These are phyloP conservation scores for Sycobia sp. DNA, from an alignment of 1,140 invertebrate genomes.

Conservation along the genomic window DNA sequence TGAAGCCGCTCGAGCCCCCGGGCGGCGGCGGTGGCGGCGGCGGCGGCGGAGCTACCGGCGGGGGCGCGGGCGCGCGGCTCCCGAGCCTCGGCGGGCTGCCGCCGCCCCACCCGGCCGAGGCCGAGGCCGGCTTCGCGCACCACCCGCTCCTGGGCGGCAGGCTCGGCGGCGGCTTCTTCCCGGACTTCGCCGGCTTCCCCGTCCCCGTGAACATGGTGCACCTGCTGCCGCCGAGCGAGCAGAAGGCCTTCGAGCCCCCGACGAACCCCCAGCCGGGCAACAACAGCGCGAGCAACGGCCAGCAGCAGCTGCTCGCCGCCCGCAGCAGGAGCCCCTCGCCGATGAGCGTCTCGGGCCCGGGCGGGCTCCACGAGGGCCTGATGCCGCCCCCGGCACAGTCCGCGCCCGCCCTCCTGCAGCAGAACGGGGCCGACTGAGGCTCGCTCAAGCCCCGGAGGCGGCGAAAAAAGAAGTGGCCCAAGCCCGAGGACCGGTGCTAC, in stretches of 20 bases:
- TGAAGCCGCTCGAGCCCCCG: slow-evolving; percentile 55
- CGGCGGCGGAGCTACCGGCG: slow-evolving; percentile 28
- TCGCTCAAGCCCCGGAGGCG: neutral
- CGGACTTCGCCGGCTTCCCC: slow-evolving; percentile 80
- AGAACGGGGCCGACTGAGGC: slow-evolving; percentile 54
- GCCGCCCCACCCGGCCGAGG: slow-evolving; percentile 38
- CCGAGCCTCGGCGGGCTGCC: neutral
- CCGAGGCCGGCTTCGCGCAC: slow-evolving; percentile 29
- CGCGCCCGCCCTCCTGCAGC: slow-evolving; percentile 54
- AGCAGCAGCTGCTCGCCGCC: slow-evolving; percentile 18
- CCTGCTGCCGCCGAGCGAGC: slow-evolving; percentile 68
- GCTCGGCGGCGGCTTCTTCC: slow-evolving; percentile 72
- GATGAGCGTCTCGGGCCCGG: slow-evolving; percentile 25
- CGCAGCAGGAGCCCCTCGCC: slow-evolving; percentile 48
- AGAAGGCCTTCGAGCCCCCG: slow-evolving; percentile 20
- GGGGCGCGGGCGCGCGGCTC: slow-evolving; percentile 5
- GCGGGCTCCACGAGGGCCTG: slow-evolving; percentile 42
- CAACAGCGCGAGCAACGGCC: slow-evolving; percentile 28
- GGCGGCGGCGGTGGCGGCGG: slow-evolving; percentile 29
- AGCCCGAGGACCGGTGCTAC: neutral
- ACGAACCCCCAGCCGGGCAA: slow-evolving; percentile 18
- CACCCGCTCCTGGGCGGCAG: slow-evolving; percentile 62
- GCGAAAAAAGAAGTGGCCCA: too few relatives aligned
- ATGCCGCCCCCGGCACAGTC: slow-evolving; percentile 52
- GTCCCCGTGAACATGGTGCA: slow-evolving; percentile 84